phyloP scores from a whole-genome alignment of 2,888 invertebrate genomes.

The Acanthopleura granulata region DNA sequence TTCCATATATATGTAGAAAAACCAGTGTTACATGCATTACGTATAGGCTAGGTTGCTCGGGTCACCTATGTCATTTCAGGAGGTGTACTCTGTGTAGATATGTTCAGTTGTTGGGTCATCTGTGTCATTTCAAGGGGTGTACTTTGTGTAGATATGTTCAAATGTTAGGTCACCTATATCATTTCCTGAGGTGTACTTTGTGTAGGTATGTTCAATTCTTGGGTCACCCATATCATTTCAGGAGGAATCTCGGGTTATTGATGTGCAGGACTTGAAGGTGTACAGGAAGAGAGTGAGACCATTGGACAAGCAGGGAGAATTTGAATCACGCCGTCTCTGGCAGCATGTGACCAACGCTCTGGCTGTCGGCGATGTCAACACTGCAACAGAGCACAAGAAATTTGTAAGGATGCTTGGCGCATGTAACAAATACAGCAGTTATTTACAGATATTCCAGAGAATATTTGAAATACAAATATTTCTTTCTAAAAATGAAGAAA shows the following conservation, averaged over 20 bases:
- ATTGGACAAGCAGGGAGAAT: conserved; percentile 67
- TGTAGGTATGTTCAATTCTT: background rate
- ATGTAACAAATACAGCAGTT: too few relatives aligned
- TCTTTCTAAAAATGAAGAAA: too few relatives aligned
- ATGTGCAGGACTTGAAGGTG: conserved; percentile 54
- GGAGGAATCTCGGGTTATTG: conserved; percentile 62
- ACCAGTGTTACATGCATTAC: too few relatives aligned
- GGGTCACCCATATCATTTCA: conserved; percentile 33
- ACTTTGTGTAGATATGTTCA: too few relatives aligned
- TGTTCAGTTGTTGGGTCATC: background rate
- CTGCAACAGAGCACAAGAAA: conserved; percentile 70
- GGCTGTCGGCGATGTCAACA: conserved; percentile 66
- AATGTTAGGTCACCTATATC: too few relatives aligned
- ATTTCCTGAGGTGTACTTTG: too few relatives aligned
- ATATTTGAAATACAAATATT: too few relatives aligned
- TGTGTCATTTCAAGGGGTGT: conserved; percentile 54
- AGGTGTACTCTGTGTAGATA: background rate
- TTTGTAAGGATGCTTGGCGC: conserved; percentile 47
- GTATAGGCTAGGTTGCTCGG: too few relatives aligned
- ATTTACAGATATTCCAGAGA: too few relatives aligned
- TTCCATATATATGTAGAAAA: too few relatives aligned
- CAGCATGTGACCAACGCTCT: conserved; percentile 71
- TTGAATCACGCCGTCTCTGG: conserved; percentile 72
- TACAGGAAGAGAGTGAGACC: conserved; percentile 69
- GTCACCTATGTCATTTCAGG: too few relatives aligned